Conservation (phyloP, 1,140 invertebrate genomes). For the Lepidurus apus region DNA sequence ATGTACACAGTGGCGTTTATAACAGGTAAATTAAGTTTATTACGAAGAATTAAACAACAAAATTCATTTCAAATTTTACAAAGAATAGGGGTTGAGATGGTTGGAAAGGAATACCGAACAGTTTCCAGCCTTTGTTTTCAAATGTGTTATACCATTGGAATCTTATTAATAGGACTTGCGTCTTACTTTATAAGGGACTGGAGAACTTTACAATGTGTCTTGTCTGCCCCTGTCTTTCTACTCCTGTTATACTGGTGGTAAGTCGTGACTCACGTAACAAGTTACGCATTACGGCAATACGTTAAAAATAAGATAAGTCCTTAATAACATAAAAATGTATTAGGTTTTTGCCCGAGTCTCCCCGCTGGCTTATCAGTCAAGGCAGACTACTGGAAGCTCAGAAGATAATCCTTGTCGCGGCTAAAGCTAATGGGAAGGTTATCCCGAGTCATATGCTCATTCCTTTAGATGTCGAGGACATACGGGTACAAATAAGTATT, state of each 20-base stretch:
- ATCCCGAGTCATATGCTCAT: constrained; percentile 64
- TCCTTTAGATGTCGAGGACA: constrained; percentile 50
- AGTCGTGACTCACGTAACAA: constrained; percentile 30
- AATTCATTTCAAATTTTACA: not conserved
- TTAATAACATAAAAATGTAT: not conserved
- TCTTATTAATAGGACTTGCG: constrained; percentile 8
- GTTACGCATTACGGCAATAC: not conserved
- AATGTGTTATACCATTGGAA: constrained; percentile 22
- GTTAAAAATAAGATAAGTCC: not conserved
- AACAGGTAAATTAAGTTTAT: not conserved
- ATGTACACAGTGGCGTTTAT: not conserved
- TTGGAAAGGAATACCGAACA: constrained; percentile 8
- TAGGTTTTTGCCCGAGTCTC: constrained; percentile 74
- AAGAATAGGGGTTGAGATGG: constrained; percentile 31
- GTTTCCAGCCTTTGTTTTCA: constrained; percentile 22
- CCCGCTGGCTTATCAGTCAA: constrained; percentile 73
- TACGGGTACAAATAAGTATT: not conserved
- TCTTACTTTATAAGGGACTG: constrained; percentile 39
- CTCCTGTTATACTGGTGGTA: constrained; percentile 42
- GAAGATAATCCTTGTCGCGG: constrained; percentile 65
- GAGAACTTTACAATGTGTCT: constrained; percentile 40
- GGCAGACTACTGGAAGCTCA: constrained; percentile 72
- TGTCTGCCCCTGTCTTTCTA: constrained; percentile 39
- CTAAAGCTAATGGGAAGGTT: constrained; percentile 67
- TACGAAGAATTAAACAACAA: not conserved